Evolutionary conservation across 2,113 vertebrate species (phyloP).

Genomic region (Nesoenas mayeri): DNA sequence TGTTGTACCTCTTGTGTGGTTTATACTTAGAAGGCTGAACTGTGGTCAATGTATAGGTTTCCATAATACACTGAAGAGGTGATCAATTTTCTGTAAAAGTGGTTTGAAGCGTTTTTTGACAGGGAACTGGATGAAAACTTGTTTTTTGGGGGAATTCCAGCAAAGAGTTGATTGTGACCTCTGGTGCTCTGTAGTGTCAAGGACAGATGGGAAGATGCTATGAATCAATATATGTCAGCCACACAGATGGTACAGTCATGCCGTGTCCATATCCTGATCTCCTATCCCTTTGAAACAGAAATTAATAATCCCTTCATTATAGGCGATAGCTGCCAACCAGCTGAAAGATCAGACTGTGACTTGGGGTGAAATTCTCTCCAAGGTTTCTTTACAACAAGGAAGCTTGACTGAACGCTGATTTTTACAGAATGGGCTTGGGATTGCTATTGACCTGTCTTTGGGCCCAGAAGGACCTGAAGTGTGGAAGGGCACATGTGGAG

Average conservation of each 20-base stretch:
- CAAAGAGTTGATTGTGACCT: slow-evolving; percentile 75
- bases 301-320: slow-evolving; percentile 81
- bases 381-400: slow-evolving; percentile 7
- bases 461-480: not conserved
- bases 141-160: slow-evolving; percentile 70
- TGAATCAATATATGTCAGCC: slow-evolving; percentile 80
- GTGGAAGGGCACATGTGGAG: not conserved
- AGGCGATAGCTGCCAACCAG: slow-evolving; percentile 75
- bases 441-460: not conserved
- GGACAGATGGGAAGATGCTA: slow-evolving; percentile 82
- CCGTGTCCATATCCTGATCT: slow-evolving; percentile 78
- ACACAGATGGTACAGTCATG: slow-evolving; percentile 81
- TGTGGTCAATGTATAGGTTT: not conserved
- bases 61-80: not conserved
- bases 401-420: not conserved
- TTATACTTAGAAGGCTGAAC: slow-evolving; percentile 18
- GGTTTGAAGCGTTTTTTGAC: slow-evolving; percentile 7
- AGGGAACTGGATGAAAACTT: slow-evolving; percentile 55
- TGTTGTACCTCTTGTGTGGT: not conserved
- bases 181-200: slow-evolving; percentile 74
- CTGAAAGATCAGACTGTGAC: slow-evolving; percentile 63
- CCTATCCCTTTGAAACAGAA: slow-evolving; percentile 76
- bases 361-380: slow-evolving; percentile 32
- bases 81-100: slow-evolving; percentile 57
- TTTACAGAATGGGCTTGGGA: not conserved